Percentiles rank a stretch among this genome's conserved stretches.
phyloP scores from a whole-genome alignment of 2,797 vertebrate genomes.

The Manis crassicaudata region DNA sequence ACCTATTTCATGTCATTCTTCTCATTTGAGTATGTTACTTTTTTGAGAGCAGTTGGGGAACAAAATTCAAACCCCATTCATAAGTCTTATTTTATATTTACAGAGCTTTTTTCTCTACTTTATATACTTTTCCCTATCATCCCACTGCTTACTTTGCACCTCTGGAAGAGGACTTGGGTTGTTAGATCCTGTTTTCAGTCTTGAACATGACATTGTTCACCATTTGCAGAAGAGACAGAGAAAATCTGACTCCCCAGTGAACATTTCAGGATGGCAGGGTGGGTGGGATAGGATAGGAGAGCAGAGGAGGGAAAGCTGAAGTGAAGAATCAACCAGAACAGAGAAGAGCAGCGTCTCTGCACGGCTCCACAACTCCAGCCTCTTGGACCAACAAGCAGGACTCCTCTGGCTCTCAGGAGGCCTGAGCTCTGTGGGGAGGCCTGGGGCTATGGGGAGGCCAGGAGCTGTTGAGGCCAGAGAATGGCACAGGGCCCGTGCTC shows the following conservation, averaged over 20 bases:
- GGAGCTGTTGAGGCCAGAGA: neutral
- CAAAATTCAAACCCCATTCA: neutral
- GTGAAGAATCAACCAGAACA: neutral
- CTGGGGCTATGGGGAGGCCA: too few species aligned
- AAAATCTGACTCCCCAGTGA: neutral
- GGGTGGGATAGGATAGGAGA: neutral
- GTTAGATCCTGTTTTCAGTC: neutral
- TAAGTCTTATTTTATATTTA: neutral
- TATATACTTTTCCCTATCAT: neutral
- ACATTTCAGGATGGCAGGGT: neutral
- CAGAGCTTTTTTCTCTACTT: neutral
- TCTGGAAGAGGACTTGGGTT: neutral
- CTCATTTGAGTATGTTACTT: neutral
- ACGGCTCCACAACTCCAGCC: fast-evolving
- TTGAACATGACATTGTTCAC: too few species aligned
- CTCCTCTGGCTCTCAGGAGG: neutral
- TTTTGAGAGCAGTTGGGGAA: neutral
- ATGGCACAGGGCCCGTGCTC: neutral
- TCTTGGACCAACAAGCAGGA: neutral
- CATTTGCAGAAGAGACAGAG: neutral
- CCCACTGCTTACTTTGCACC: neutral
- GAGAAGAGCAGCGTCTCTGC: neutral
- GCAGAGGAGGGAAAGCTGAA: neutral
- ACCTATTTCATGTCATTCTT: neutral
- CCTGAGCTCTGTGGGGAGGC: neutral